These are phyloP conservation scores for Drosophila sordidapex DNA, from an alignment of 2,888 invertebrate genomes.

Conservation along the genomic window DNA sequence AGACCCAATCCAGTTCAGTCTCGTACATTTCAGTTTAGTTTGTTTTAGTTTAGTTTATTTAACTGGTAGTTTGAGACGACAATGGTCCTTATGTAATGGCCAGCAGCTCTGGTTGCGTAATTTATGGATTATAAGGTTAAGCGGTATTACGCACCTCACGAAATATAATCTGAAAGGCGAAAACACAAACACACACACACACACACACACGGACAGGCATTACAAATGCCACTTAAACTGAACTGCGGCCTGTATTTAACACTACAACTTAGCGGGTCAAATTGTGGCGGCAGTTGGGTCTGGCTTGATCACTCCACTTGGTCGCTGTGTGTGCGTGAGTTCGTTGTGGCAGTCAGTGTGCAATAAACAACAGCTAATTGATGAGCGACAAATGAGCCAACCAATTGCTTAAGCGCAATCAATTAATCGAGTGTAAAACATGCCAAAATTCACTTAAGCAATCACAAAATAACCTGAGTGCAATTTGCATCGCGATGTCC, in stretches of 20 bases:
- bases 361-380: constrained; percentile 9
- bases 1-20: not conserved
- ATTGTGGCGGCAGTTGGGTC: not conserved
- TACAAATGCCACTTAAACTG: constrained; percentile 21
- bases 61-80: not conserved
- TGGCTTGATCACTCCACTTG: not conserved
- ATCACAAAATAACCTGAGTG: not conserved
- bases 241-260: constrained; percentile 29
- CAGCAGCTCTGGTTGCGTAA: constrained; percentile 16
- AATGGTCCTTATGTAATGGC: constrained; percentile 31
- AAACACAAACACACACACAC: constrained; percentile 1
- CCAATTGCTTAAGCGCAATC: constrained; percentile 6
- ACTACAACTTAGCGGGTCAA: constrained; percentile 7
- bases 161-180: constrained; percentile 52
- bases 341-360: constrained; percentile 1
- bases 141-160: constrained; percentile 44
- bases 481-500: not conserved
- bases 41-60: constrained; percentile 2
- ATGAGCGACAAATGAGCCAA: constrained; percentile 4
- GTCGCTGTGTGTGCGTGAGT: not conserved
- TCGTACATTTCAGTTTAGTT: constrained; percentile 1
- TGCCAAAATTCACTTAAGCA: not conserved
- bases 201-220: constrained; percentile 1
- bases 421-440: constrained; percentile 18
- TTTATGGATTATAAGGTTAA: constrained; percentile 52